Evolutionary conservation across 2,888 invertebrate genomes (phyloP).

Genomic region (Gari tellinella): DNA sequence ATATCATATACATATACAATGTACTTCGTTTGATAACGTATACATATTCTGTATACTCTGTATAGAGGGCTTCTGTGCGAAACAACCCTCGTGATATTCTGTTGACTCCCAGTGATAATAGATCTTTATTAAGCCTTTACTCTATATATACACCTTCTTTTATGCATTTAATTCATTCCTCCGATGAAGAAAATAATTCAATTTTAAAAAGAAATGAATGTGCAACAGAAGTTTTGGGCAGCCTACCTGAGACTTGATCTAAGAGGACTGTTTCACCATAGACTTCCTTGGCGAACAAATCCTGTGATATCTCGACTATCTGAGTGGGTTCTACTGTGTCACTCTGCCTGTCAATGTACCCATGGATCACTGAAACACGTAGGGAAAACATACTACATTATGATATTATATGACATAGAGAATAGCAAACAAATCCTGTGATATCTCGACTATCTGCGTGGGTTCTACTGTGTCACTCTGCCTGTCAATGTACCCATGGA

Average conservation of each 20-base stretch:
- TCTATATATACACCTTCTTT: too few species aligned
- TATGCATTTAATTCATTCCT: too few species aligned
- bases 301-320: conserved; percentile 56
- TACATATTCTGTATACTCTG: too few species aligned
- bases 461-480: conserved; percentile 9
- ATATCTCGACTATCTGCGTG: conserved; percentile 53
- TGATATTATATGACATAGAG: too few species aligned
- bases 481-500: conserved; percentile 35
- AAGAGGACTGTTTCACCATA: conserved; percentile 33
- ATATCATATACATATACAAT: too few species aligned
- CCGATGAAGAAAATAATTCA: too few species aligned
- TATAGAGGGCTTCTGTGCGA: too few species aligned
- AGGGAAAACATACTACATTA: too few species aligned
- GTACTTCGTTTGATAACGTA: too few species aligned
- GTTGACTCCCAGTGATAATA: too few species aligned
- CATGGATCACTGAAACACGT: conserved; percentile 37
- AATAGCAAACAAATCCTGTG: conserved; percentile 48
- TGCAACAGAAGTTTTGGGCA: not conserved
- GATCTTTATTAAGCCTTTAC: too few species aligned
- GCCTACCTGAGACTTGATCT: conserved; percentile 44
- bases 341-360: conserved; percentile 22
- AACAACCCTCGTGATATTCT: too few species aligned
- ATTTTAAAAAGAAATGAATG: not conserved
- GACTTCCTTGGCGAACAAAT: conserved; percentile 49
- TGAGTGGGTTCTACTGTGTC: conserved; percentile 20